Evolutionary conservation across 2,888 invertebrate genomes (phyloP).

Genomic region (Teleogryllus oceanicus): DNA sequence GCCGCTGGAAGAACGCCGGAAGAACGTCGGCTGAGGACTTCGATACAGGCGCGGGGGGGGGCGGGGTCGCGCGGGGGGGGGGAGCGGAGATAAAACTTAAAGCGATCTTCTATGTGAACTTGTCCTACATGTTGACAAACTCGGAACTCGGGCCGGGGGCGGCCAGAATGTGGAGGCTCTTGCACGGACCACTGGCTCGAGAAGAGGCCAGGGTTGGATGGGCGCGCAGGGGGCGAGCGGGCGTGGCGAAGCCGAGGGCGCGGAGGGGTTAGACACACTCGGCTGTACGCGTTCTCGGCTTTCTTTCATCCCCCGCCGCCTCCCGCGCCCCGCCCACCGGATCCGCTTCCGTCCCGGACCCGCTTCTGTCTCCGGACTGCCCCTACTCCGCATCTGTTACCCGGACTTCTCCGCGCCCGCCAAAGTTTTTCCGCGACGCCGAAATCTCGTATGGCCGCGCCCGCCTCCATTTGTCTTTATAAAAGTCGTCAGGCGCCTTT

Average conservation of each 20-base stretch:
- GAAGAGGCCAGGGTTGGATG: background rate
- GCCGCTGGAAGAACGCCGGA: background rate
- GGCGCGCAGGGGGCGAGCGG: background rate
- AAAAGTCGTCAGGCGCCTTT: conserved; percentile 9
- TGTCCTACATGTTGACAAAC: conserved; percentile 18
- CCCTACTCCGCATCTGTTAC: background rate
- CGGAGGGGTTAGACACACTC: too few relatives aligned
- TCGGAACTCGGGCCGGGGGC: background rate
- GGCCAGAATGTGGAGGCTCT: conserved; percentile 2
- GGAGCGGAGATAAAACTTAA: background rate
- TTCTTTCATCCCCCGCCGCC: too few relatives aligned
- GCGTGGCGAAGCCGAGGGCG: too few relatives aligned
- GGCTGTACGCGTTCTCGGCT: too few relatives aligned
- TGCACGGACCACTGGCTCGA: conserved; percentile 9
- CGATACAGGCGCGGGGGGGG: background rate
- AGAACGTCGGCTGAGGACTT: background rate
- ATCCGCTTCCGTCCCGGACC: background rate
- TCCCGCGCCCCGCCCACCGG: too few relatives aligned
- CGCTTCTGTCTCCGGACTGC: background rate
- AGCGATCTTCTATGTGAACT: conserved; percentile 18
- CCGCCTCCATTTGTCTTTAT: conserved; percentile 9
- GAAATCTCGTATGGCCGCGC: background rate
- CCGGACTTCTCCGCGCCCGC: background rate
- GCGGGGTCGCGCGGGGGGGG: background rate
- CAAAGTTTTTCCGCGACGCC: background rate